These are phyloP conservation scores for Acholoe squamosa DNA, from an alignment of 2,888 invertebrate species.

Conservation along the genomic window DNA sequence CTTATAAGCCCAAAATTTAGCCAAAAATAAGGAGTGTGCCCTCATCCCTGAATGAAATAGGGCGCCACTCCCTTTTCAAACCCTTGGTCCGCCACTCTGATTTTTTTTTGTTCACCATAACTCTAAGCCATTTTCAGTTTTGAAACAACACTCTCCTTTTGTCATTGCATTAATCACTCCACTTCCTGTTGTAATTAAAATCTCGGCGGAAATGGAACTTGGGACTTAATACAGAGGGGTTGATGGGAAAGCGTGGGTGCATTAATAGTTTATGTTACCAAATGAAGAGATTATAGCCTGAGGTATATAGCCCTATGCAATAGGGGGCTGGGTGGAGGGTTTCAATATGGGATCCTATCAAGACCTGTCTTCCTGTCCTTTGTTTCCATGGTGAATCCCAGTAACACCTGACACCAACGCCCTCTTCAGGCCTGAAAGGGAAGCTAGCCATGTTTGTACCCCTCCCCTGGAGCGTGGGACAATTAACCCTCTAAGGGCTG, in stretches of 20 bases:
- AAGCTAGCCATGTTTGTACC: constrained; percentile 37
- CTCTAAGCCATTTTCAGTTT: no score
- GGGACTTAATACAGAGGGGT: constrained; percentile 1
- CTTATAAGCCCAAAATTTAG: no score
- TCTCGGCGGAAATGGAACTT: not conserved
- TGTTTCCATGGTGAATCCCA: constrained; percentile 9
- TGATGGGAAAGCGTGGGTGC: not conserved
- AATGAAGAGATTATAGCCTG: not conserved
- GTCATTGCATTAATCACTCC: not conserved
- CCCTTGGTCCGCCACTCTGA: no score
- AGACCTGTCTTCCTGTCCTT: constrained; percentile 7
- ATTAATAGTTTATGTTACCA: constrained; percentile 12
- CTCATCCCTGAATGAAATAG: no score
- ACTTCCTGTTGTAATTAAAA: constrained; percentile 16
- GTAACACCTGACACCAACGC: constrained; percentile 30
- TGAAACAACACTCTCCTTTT: no score
- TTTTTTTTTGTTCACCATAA: no score
- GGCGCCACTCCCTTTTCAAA: no score
- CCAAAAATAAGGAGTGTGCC: no score
- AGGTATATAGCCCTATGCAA: constrained; percentile 6
- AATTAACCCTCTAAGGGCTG: not conserved
- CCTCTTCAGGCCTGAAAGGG: constrained; percentile 19
- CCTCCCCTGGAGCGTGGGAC: not conserved
- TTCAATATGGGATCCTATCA: constrained; percentile 8
- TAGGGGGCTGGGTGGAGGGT: not conserved